Base-by-base conservation (phyloP, 2,113 vertebrate species). In the Dermatemys mawii region DNA sequence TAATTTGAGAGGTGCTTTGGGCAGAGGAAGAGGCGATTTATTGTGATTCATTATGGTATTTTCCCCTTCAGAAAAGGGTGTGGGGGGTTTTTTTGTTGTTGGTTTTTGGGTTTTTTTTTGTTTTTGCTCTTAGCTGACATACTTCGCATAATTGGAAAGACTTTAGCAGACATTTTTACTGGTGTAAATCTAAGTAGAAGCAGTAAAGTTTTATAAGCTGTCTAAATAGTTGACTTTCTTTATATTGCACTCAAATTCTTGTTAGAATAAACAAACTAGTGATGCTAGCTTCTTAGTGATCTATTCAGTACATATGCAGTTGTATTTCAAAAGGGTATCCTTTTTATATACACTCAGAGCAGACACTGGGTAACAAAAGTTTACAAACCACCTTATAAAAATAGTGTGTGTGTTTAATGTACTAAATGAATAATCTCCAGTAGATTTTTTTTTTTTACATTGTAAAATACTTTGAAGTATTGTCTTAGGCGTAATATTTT, bases 311-410 rank as follows among this genome's bases (percentile, higher is more conserved):
- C 38, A 3, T 27, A 73, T 29, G 32, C 73, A 86, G n/a, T 80
- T 92, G 38, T 81, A 55, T 93, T 95, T 94, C 80, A 87, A 91
- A 70, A 93, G 57, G 27, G 32, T 81, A 80, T 81, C 48, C 1
- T 0, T 86, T 94, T 96, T 93, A 82, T 49, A 35, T 90, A 29
- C 35, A 90, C 12, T 88, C 35, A 78, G 32, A 78, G 24, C 54
- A 91, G 78, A 87, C 63, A 21, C 70, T 89, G 32, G 84, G 24
- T 89, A 91, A 78, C n/a, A 82, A 63, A 82, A 63, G 35, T 55
- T 95, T 94, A 86, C 88, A 94, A 94, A 90, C 53, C 24, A 55
- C 81, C 48, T 94, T 89, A 82, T 87, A 87, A 96, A 94, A 97
- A 82, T 27, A 75, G 26, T 85, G 35, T 32, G 32, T 90, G 51